A percentile compares a stretch with the other conserved stretches of the same genome.
These are phyloP conservation scores for Hephaestus fuliginosus DNA, from an alignment of 2,797 vertebrate genomes.

Conservation along the genomic window DNA sequence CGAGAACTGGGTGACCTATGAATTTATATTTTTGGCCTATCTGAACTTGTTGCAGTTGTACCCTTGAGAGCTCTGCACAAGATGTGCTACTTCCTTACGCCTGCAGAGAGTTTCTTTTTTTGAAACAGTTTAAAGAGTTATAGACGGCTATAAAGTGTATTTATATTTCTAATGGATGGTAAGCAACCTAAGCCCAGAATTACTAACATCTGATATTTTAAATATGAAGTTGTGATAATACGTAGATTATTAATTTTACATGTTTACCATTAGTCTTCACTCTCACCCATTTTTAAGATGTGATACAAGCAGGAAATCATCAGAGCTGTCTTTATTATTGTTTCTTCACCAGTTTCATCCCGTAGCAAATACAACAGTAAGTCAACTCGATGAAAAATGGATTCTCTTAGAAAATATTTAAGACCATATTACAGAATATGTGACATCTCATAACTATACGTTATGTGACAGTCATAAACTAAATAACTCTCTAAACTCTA, in stretches of 20 bases:
- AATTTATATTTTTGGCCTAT: constrained; percentile 78
- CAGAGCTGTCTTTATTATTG: background rate
- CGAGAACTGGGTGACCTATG: constrained; percentile 84
- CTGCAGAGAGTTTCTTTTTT: constrained; percentile 45
- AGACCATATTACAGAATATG: background rate
- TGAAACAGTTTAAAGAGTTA: constrained; percentile 19
- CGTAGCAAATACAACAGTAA: background rate
- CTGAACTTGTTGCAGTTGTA: constrained; percentile 73
- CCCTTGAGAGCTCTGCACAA: constrained; percentile 65
- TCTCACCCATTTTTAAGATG: background rate
- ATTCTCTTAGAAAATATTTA: background rate
- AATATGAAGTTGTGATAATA: background rate
- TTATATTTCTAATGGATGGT: background rate
- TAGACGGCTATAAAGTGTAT: background rate
- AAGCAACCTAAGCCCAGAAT: background rate
- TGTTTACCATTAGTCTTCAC: background rate
- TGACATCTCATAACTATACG: background rate
- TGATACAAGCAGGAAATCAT: constrained; percentile 9
- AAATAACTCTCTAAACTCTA: background rate
- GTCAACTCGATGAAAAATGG: background rate
- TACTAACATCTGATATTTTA: background rate
- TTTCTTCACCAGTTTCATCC: constrained; percentile 13
- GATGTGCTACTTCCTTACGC: constrained; percentile 77
- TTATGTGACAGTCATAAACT: constrained; percentile 1
- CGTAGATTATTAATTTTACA: background rate